Conservation (phyloP, 2,888 invertebrate species). For the Phoronis australis region DNA sequence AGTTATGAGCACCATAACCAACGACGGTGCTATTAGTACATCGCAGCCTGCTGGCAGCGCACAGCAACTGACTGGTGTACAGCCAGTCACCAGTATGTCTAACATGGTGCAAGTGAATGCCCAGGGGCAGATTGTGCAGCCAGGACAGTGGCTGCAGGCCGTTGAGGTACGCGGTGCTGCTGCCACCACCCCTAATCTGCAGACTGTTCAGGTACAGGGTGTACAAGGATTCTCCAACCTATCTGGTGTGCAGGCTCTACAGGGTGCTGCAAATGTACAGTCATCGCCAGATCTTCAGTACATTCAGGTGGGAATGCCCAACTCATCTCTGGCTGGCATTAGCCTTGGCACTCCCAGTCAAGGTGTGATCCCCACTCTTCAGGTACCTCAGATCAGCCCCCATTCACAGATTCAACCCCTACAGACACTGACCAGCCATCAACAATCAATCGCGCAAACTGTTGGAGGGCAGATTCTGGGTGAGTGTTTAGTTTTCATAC, state of each 20-base stretch:
- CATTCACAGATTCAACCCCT: slow-evolving; percentile 12
- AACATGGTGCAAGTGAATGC: background rate
- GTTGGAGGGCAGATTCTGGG: slow-evolving; percentile 13
- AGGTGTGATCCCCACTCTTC: too few species aligned
- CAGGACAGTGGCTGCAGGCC: background rate
- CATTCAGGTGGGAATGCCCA: slow-evolving; percentile 27
- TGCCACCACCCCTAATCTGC: slow-evolving; percentile 11
- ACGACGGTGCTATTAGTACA: background rate
- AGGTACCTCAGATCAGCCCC: slow-evolving; percentile 4
- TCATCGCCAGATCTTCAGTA: slow-evolving; percentile 27
- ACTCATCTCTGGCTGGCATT: too few species aligned
- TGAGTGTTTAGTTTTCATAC: slow-evolving; percentile 8
- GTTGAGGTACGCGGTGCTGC: background rate
- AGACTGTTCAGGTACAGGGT: slow-evolving; percentile 35
- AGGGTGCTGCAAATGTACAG: slow-evolving; percentile 26
- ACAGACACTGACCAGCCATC: slow-evolving; percentile 12
- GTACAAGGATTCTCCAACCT: slow-evolving; percentile 33
- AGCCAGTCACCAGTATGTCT: too few species aligned
- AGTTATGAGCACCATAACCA: background rate
- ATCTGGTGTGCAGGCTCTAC: slow-evolving; percentile 32
- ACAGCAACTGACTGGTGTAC: too few species aligned
- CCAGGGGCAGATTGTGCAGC: background rate
- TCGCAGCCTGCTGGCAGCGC: background rate
- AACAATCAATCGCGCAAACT: slow-evolving; percentile 9
- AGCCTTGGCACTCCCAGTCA: too few species aligned